phyloP scores from a whole-genome alignment of 2,888 invertebrate species.

The Oligia strigilis region DNA sequence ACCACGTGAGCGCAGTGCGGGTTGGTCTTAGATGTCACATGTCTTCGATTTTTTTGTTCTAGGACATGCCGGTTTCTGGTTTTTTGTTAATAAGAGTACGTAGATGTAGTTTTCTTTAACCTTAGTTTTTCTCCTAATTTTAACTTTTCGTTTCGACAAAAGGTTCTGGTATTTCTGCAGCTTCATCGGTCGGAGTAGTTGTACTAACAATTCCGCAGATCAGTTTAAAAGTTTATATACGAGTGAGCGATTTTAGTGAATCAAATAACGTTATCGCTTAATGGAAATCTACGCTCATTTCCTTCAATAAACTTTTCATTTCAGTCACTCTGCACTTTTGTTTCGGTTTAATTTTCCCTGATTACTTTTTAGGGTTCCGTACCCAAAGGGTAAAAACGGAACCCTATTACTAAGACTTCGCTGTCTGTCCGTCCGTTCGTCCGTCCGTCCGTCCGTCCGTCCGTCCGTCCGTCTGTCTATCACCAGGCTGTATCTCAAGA shows the following conservation, averaged over 20 bases:
- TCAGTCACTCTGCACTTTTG: slow-evolving; percentile 19
- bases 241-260: slow-evolving; percentile 4
- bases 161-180: not conserved
- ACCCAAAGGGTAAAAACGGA: no score
- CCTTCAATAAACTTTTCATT: slow-evolving; percentile 33
- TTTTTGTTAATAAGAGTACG: not conserved
- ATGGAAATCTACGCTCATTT: slow-evolving; percentile 31
- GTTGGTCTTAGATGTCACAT: no score
- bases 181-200: not conserved
- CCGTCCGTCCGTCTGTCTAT: no score
- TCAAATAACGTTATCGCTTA: slow-evolving; percentile 14
- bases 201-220: not conserved
- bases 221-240: not conserved
- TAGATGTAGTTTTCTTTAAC: not conserved
- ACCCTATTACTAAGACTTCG: no score
- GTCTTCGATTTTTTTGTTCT: not conserved
- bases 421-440: no score
- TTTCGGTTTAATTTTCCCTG: slow-evolving; percentile 35
- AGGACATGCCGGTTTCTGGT: not conserved
- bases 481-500: no score
- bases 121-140: not conserved
- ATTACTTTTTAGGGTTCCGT: slow-evolving; percentile 3
- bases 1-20: not conserved
- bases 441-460: no score
- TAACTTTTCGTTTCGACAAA: not conserved